Evolutionary conservation across 2,113 vertebrate genomes (phyloP), one percentile per base, ranked within the genome.

Genomic region (Phylloscopus trochiloides): DNA sequence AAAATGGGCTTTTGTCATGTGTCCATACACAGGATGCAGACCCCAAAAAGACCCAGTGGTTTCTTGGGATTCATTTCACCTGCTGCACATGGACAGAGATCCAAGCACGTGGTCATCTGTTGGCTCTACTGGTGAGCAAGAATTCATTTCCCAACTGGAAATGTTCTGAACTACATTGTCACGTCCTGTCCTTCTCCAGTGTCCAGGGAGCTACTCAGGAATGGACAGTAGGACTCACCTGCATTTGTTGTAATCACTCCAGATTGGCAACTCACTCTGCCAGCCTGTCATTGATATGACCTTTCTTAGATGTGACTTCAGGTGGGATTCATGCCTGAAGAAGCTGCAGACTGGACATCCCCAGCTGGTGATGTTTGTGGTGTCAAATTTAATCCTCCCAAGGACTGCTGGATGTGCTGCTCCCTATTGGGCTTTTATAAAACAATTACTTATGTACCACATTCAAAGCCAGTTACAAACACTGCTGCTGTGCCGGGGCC

Each of bases 91-190:
- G 26, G 34, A 22, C 42, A 62, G 22, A 77, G 9, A n/a, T 12
- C 22, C 34, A n/a, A 65, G 29, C 20, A 28, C 0, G 0, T 17
- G 75, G 18, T 7, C 0, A 0, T 58, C 2, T 32, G 12, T 40
- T 5, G 3, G 38, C 36, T 73, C 51, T 21, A 24, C 4, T 52
- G 36, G 40, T 74, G 54, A 80, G 45, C 12, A 70, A 7, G n/a
- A 22, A 26, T 51, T 77, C 4, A 48, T 61, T 94, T 88, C 71
- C 52, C 50, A 58, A 1, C 6, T 40, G 51, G 38, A 82, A 28
- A 16, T 6, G 10, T 20, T 38, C 57, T 66, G 79, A 88, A n/a
- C n/a, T 65, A 26, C 3, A 1, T 3, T 61, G 45, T 12, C 65
- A 34, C 0, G 14, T n/a, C n/a, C 32, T 86, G 21, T 11, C 38